These are phyloP conservation scores for Melanotaenia boesemani DNA, from an alignment of 2,797 vertebrate species.

Conservation along the genomic window DNA sequence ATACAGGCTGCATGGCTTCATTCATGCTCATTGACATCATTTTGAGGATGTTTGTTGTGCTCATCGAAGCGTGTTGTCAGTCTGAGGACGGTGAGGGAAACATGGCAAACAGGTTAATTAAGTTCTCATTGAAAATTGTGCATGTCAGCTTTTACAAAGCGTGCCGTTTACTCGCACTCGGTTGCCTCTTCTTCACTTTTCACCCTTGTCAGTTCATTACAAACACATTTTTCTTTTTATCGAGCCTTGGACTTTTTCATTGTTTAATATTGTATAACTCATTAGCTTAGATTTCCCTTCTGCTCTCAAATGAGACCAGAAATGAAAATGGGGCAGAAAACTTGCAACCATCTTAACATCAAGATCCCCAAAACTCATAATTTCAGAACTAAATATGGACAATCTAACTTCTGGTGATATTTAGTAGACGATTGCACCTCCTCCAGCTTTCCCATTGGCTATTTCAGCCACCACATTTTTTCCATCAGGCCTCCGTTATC, in stretches of 20 bases:
- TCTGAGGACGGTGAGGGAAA: slow-evolving; percentile 1
- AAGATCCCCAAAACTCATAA: neutral
- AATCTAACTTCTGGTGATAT: neutral
- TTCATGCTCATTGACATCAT: slow-evolving; percentile 1
- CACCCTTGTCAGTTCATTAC: neutral
- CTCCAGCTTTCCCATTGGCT: neutral
- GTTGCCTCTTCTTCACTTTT: neutral
- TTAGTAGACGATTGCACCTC: neutral
- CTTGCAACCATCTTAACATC: neutral
- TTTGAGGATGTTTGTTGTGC: neutral
- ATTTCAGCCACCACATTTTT: neutral
- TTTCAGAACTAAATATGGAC: neutral
- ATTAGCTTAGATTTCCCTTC: neutral
- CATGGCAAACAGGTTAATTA: slow-evolving; percentile 15
- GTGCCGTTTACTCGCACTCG: neutral
- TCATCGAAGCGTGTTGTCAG: neutral
- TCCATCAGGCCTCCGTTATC: neutral
- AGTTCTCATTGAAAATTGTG: slow-evolving; percentile 22
- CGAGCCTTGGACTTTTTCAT: fast-evolving
- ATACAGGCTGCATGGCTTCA: neutral
- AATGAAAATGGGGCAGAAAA: neutral
- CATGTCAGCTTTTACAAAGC: slow-evolving; percentile 1
- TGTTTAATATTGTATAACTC: neutral
- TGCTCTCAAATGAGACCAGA: neutral
- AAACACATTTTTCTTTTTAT: neutral